These are phyloP conservation scores for Huso huso DNA, from an alignment of 2,797 vertebrate species.

Conservation along the genomic window DNA sequence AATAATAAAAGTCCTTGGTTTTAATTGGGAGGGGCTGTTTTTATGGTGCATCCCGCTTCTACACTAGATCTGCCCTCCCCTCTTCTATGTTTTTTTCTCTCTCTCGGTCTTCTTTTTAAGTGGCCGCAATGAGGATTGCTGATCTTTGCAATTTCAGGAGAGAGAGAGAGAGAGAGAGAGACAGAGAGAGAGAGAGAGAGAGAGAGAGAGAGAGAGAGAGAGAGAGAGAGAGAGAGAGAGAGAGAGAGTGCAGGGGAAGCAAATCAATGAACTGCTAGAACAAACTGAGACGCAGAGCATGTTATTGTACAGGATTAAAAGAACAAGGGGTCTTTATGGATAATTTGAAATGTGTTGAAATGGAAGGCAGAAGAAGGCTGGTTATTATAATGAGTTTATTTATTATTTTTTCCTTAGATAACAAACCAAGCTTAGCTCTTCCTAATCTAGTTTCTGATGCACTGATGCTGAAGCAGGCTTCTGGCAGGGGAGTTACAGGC, in stretches of 20 bases:
- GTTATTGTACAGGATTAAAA: slow-evolving; percentile 23
- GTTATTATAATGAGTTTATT: background rate
- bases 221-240: slow-evolving; percentile 5
- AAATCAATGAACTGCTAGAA: slow-evolving; percentile 21
- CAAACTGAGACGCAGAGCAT: slow-evolving; percentile 24
- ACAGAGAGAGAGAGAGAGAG: slow-evolving; percentile 2
- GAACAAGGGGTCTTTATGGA: background rate
- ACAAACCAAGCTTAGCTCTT: background rate
- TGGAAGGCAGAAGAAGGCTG: background rate
- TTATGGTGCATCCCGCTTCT: slow-evolving; percentile 45
- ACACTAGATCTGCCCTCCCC: slow-evolving; percentile 32
- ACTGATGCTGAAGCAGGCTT: slow-evolving; percentile 37
- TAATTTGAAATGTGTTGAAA: background rate
- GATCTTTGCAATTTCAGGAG: slow-evolving; percentile 51
- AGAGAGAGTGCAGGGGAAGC: slow-evolving; percentile 17
- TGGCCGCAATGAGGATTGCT: slow-evolving; percentile 45
- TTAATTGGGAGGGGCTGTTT: slow-evolving; percentile 37
- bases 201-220: slow-evolving; percentile 10
- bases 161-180: slow-evolving; percentile 25
- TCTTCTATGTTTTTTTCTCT: slow-evolving; percentile 12
- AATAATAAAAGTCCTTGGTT: slow-evolving; percentile 46
- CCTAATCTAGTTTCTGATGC: slow-evolving; percentile 32
- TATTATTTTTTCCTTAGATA: background rate
- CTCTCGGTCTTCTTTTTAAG: slow-evolving; percentile 25
- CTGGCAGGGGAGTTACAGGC: slow-evolving; percentile 20